Base-by-base conservation (phyloP, 2,113 vertebrate species). In the Dunckerocampus dactyliophorus region DNA sequence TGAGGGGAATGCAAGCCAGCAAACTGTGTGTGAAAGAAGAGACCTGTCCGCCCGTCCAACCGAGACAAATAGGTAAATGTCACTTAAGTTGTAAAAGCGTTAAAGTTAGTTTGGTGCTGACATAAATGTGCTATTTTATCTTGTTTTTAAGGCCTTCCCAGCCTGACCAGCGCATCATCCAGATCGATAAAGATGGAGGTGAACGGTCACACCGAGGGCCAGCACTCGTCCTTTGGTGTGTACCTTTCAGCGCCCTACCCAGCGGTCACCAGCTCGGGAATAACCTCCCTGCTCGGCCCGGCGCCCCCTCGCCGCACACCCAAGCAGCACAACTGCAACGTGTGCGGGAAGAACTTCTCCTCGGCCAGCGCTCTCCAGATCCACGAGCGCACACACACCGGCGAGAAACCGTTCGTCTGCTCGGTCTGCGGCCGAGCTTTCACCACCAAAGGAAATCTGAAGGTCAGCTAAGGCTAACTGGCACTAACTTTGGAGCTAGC, bases 401-500 rank as follows among this genome's bases (percentile, higher is more conserved):
- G 97, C 67, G 97, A 99, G 92, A 99, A 99, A 85, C 97, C 97
- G 0, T 99, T 99, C 47, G 94, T 95, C 83, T 99, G 97, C 88
- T 94, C 94, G 77, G 90, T 98, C 88, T 99, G 97, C 50, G 95
- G 96, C 75, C 89, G 97, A 88, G 97, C 97, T 59, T 99, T 99
- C 90, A 99, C 97, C 88, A 99, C 97, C 63, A 99, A 99, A 89
- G 97, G 97, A 83, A 98, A 99, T 86, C 93, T 99, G 67, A 99
- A 99, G 94, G 97, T 98, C 91, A 16, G 24, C 53, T 43, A 43
- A 43, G 3, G 39, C 31, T 12, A 55, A 55, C 4, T 11, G 28
- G 11, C 10, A 31, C 31, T 55, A 34, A 55, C 52, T 55, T 21
- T 56, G n/a, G 4, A 39, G 37, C 37, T 17, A 42, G 9, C 53